A percentile compares a stretch with the other conserved stretches of the same genome.
These are phyloP conservation scores for Ditula angustiorana DNA, from an alignment of 2,888 invertebrate species.

Conservation along the genomic window DNA sequence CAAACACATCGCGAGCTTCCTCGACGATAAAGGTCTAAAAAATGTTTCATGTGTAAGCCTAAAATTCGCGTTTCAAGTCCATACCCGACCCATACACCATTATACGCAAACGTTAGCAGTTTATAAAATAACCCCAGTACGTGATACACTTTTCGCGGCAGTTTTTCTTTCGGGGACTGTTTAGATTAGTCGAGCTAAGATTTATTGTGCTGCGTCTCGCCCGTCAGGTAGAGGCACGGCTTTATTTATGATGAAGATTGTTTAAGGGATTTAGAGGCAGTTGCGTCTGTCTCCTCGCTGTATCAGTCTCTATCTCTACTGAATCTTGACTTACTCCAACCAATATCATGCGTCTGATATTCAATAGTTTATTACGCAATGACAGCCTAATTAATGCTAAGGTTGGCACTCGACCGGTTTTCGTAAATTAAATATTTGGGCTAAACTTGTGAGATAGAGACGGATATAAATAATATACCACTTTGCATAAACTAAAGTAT, in stretches of 20 bases:
- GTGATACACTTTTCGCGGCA: constrained; percentile 54
- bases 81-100: constrained; percentile 48
- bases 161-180: constrained; percentile 53
- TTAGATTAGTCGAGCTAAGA: constrained; percentile 65
- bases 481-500: no score
- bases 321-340: not conserved
- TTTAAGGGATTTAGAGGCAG: constrained; percentile 30
- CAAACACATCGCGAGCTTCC: constrained; percentile 13
- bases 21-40: constrained; percentile 19
- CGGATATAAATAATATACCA: no score
- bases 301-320: constrained; percentile 7
- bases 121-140: constrained; percentile 64
- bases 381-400: no score
- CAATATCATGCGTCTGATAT: no score
- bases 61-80: constrained; percentile 27
- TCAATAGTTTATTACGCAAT: no score
- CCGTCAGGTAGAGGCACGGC: constrained; percentile 55
- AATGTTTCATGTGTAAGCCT: constrained; percentile 41
- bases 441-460: no score
- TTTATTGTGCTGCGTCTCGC: constrained; percentile 56
- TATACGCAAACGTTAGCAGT: constrained; percentile 60
- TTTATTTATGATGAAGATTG: constrained; percentile 41
- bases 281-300: constrained; percentile 4
- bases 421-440: no score
- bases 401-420: no score